phyloP scores from a whole-genome alignment of 2,797 vertebrate species.

The Cheirogaleus major region DNA sequence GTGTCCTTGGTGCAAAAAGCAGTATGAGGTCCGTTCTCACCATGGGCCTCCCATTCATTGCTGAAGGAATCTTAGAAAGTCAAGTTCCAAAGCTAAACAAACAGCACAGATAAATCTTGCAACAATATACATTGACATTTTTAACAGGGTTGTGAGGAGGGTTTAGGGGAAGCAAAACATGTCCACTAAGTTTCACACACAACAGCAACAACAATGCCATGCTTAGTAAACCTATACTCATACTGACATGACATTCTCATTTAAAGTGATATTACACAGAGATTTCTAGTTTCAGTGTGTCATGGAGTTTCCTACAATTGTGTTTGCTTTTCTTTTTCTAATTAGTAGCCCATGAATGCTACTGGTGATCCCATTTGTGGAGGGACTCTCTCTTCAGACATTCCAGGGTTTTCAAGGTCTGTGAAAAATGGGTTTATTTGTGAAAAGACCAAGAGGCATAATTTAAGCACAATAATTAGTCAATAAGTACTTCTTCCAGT shows the following conservation, averaged over 20 bases:
- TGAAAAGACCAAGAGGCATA: background rate
- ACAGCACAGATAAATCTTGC: slow-evolving; percentile 58
- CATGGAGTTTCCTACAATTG: background rate
- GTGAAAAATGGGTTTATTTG: background rate
- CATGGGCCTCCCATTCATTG: background rate
- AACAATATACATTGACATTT: slow-evolving; percentile 33
- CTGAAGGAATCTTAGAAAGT: slow-evolving; percentile 63
- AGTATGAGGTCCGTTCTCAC: background rate
- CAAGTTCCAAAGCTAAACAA: slow-evolving; percentile 51
- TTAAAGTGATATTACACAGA: background rate
- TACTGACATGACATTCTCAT: background rate
- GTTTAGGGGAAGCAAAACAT: background rate
- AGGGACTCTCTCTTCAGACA: background rate
- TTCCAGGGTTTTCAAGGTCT: background rate
- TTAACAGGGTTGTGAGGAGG: slow-evolving; percentile 31
- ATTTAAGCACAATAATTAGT: background rate
- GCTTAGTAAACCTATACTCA: background rate
- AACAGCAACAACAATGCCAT: background rate
- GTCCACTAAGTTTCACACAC: background rate
- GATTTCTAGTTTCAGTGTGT: background rate
- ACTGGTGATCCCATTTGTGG: background rate
- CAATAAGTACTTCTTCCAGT: background rate
- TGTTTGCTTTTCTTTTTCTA: slow-evolving; percentile 15
- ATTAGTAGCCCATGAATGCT: background rate
- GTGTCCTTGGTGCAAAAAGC: slow-evolving; percentile 51